Evolutionary conservation across 2,797 vertebrate genomes (phyloP), one percentile per base, ranked within the genome.

Genomic region (Denticeps clupeoides): DNA sequence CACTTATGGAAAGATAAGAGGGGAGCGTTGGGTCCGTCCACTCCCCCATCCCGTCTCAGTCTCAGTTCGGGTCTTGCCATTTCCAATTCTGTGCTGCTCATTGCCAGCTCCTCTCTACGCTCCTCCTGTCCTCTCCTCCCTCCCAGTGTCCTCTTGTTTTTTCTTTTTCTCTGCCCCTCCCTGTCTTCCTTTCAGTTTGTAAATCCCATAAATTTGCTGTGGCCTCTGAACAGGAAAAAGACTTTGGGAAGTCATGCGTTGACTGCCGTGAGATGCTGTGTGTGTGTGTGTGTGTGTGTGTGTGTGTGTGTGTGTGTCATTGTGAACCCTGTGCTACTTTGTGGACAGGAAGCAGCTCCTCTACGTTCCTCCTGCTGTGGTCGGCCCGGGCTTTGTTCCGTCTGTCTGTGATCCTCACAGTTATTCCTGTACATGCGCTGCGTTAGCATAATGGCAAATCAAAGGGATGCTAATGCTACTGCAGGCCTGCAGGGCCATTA

Each of bases 151-250:
- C 29, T 22, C 28, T 26, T 24, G 22, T 13, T 35, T 29, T 41
- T 12, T 38, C 22, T 10, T 22, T 28, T 13, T 48, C 46, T 41
- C 29, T 38, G 22, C 33, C 21, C 37, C 27, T 19, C 24, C 21
- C 27, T 19, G 5, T 10, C 12, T 19, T 29, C 49, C 33, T 25
- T 45, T 37, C 25, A 41, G 49, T 63, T 59, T 67, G 49, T 67
- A 56, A 53, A 59, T 55, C 52, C 47, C 42, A 49, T 56, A 63
- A 46, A 60, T 56, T 58, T 55, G 25, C 25, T 40, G 15, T 54
- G 58, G 35, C 50, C 59, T 47, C 40, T 56, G 53, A 57, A 65
- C 41, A 21, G 53, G 47, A 63, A 56, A 62, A 64, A 54, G 54
- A 56, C 48, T 58, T 58, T 58, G 52, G 43, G 29, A 57, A 67